Percentiles rank a stretch among this genome's conserved stretches.
Evolutionary conservation across 2,888 invertebrate genomes (phyloP).

Genomic region (Arge pagana): DNA sequence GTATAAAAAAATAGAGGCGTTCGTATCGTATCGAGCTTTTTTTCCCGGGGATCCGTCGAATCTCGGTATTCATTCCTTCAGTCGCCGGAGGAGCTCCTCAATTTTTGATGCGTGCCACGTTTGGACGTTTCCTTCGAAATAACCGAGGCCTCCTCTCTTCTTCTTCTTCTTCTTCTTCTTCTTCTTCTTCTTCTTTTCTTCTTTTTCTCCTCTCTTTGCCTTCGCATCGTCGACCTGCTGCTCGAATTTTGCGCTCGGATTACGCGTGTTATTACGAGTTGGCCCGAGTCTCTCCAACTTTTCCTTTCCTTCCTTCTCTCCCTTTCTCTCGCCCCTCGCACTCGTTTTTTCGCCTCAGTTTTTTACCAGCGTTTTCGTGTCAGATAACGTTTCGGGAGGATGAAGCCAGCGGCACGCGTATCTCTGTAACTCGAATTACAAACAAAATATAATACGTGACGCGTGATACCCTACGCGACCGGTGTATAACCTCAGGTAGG

Average conservation of each 20-base stretch:
- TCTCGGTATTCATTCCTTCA: too few relatives aligned
- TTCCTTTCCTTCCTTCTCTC: not conserved
- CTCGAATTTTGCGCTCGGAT: slow-evolving; percentile 23
- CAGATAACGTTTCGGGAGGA: slow-evolving; percentile 14
- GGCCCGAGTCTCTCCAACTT: slow-evolving; percentile 7
- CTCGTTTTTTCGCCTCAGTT: not conserved
- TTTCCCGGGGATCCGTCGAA: too few relatives aligned
- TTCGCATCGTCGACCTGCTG: slow-evolving; percentile 15
- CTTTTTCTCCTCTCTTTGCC: not conserved
- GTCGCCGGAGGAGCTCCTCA: too few relatives aligned
- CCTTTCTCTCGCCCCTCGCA: not conserved
- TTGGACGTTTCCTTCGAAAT: too few relatives aligned
- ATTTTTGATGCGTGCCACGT: too few relatives aligned
- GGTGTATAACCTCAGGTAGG: too few relatives aligned
- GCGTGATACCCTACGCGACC: too few relatives aligned
- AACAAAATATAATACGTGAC: too few relatives aligned
- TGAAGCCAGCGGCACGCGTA: slow-evolving; percentile 13
- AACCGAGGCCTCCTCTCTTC: too few relatives aligned
- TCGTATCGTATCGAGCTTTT: too few relatives aligned
- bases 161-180: too few relatives aligned
- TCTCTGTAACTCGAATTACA: slow-evolving; percentile 11
- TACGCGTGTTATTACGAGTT: slow-evolving; percentile 24
- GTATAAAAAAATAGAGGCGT: too few relatives aligned
- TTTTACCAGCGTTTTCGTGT: not conserved
- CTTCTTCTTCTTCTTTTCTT: slow-evolving; percentile 2